Base-by-base conservation (phyloP, 2,113 vertebrate species). In the Parus major region DNA sequence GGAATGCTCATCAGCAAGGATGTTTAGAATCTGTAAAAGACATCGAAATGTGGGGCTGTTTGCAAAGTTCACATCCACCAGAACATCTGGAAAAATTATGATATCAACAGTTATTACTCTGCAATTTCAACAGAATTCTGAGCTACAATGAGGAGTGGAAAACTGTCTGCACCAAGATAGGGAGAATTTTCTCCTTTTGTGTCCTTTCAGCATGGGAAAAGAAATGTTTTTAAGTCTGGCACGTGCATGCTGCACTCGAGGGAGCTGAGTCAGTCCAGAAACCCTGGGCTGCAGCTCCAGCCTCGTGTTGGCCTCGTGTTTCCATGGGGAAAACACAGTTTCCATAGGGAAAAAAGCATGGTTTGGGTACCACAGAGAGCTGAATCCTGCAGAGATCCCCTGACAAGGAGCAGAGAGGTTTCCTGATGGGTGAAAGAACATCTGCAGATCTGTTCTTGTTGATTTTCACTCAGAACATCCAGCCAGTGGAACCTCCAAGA, bases 381-480 rank as follows among this genome's bases (percentile, higher is more conserved):
- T 60, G 2, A 31, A 7, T 33, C 17, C 59, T 66, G 72, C 68
- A 77, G 44, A 10, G 33, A 9, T 4, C 21, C 7, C 14, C 35
- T 60, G 59, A 6, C 9, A 41, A 24, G 33, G 46, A 39, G 1
- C n/a, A 28, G 10, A 18, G 12, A 9, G 18, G 6, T 64, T 65
- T 35, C 20, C 33, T 1, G 3, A 16, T 1, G 25, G 4, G 13
- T 23, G 69, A 57, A 39, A 36, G 36, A 2, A 12, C 0, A 0
- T 27, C 22, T 31, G 33, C 15, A 50, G 23, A 9, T 29, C 5
- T 5, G 7, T 20, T 53, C 36, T 61, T 57, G 29, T 41, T 25
- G 18, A 31, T 46, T 33, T 73, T 29, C 64, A 8, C 42, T 33
- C 9, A 24, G 50, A 41, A 11, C 8, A 10, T 24, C 9, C 23